These are phyloP conservation scores for Andrena flavipes DNA, from an alignment of 2,888 invertebrate species.

Conservation along the genomic window DNA sequence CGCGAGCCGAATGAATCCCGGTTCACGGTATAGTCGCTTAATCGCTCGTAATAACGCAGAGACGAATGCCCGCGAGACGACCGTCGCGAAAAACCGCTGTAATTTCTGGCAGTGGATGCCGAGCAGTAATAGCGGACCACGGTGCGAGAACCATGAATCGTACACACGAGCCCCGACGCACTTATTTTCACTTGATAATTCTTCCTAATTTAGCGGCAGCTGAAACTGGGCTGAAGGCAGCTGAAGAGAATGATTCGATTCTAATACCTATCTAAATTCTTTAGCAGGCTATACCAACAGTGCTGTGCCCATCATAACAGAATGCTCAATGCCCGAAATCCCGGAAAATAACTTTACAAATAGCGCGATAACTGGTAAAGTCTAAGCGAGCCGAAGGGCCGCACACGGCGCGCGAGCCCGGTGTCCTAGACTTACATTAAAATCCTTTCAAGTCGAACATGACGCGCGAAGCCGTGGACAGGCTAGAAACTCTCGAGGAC, in stretches of 20 bases:
- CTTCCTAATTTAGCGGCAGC: constrained; percentile 39
- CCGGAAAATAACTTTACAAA: not conserved
- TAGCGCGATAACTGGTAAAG: not conserved
- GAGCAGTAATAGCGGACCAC: constrained; percentile 44
- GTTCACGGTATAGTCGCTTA: constrained; percentile 68
- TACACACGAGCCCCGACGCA: not conserved
- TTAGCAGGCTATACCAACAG: too few relatives aligned
- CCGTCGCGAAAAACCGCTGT: constrained; percentile 63
- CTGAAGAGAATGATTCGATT: not conserved
- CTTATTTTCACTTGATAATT: constrained; percentile 33
- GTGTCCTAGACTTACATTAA: constrained; percentile 59
- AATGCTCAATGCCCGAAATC: not conserved
- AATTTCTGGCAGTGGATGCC: constrained; percentile 68
- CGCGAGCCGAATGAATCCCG: constrained; percentile 68
- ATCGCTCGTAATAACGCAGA: constrained; percentile 76
- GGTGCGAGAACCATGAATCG: constrained; percentile 46
- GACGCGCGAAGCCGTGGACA: constrained; percentile 53
- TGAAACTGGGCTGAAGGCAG: not conserved
- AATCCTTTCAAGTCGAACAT: constrained; percentile 67
- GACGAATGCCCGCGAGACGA: constrained; percentile 71
- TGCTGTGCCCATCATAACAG: not conserved
- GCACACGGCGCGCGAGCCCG: too few relatives aligned
- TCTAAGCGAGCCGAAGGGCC: not conserved
- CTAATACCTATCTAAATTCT: not conserved
- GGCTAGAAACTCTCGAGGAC: constrained; percentile 53